Evolutionary conservation across 2,797 vertebrate species (phyloP), one percentile per base, ranked within the genome.

Genomic region (Leptatherina wallacei): DNA sequence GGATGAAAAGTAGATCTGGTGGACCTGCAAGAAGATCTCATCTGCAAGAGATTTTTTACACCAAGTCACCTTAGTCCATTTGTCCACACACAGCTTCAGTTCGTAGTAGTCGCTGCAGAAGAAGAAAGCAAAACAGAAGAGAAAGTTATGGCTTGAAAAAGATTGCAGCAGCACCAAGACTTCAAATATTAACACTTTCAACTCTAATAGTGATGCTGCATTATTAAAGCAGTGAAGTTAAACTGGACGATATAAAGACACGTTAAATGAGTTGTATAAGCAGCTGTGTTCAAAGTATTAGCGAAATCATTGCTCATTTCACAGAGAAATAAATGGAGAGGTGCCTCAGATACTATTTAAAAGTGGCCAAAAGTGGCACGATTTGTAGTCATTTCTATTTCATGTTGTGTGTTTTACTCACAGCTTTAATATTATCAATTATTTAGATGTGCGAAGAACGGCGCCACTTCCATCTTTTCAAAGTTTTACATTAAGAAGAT

Each of bases 11-110:
- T 89, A 95, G 0, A 7, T 70, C 20, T 52, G 27, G 59, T 95
- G 95, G 63, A 95, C 76, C 13, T 85, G 57, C 70, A 93, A 20
- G 82, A 93, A 93, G 51, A 93, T 2, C 0, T 80, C 0, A 20
- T 94, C 87, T 16, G 54, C 65, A 69, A 92, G 66, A n/a, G 55
- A 78, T 2, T 24, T 20, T 0, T 0, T 30, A 35, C 93, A 93
- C 62, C 18, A 22, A 3, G 82, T 74, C 1, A 0, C 0, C 0
- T 0, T 16, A 2, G 71, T 80, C 33, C 12, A 22, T 0, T 3
- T 0, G 0, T 92, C 81, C 59, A 94, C 80, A 1, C 95, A 95
- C 1, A 0, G 0, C 29, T 60, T 83, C 80, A 95, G 81, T 0
- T 30, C 0, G 51, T 75, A 11, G 80, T 95, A 95, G 75, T 63